Evolutionary conservation across 2,797 vertebrate species (phyloP).

Genomic region (Tenualosa thibaudeaui): DNA sequence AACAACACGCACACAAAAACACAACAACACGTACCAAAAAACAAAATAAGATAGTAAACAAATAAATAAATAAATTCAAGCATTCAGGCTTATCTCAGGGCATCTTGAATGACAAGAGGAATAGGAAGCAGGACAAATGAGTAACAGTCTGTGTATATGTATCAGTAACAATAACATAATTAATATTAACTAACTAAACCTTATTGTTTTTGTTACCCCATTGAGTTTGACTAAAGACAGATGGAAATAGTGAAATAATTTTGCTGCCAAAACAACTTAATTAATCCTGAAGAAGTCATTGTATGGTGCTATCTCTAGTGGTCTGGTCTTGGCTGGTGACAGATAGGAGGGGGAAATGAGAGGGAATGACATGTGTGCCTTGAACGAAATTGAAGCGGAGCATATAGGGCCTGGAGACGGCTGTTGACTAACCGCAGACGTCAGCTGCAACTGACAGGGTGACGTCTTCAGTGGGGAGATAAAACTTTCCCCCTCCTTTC

Average conservation of each 20-base stretch:
- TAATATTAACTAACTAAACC: background rate
- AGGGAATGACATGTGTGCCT: background rate
- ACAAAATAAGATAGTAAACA: too few relatives aligned
- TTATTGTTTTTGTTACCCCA: background rate
- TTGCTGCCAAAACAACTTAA: background rate
- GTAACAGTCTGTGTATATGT: background rate
- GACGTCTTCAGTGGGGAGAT: background rate
- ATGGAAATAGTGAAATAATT: background rate
- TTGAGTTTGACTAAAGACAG: background rate
- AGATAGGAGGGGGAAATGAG: background rate
- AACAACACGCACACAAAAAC: too few relatives aligned
- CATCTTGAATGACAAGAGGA: background rate
- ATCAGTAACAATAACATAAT: background rate
- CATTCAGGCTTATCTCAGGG: background rate
- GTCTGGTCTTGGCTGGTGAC: background rate
- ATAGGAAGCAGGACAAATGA: background rate
- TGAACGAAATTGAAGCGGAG: background rate
- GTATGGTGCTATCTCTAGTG: background rate
- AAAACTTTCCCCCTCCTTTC: background rate
- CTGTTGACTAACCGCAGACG: background rate
- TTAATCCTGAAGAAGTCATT: background rate
- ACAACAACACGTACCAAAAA: too few relatives aligned
- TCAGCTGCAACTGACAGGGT: background rate
- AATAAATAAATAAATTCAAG: background rate
- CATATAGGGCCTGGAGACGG: background rate